phyloP scores from a whole-genome alignment of 2,797 vertebrate species.

The Coilia nasus region DNA sequence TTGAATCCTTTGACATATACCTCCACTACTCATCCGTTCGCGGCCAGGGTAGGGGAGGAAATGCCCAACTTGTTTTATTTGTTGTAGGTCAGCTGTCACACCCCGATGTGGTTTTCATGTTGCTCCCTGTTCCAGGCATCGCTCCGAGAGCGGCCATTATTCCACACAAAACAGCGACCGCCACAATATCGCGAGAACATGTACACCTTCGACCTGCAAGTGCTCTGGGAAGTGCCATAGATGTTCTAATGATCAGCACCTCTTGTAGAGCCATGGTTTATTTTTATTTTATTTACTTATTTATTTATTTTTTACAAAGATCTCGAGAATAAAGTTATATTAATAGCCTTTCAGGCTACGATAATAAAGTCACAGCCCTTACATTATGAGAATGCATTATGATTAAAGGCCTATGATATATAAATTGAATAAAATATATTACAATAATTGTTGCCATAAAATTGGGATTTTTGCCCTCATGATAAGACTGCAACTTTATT shows the following conservation, averaged over 20 bases:
- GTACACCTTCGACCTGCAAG: not conserved
- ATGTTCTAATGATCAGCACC: not conserved
- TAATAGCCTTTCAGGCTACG: no score
- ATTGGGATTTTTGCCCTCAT: no score
- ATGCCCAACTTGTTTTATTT: slow-evolving; percentile 46
- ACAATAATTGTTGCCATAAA: no score
- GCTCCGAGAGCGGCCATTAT: slow-evolving; percentile 78
- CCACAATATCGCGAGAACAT: slow-evolving; percentile 69
- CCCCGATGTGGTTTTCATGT: slow-evolving; percentile 63
- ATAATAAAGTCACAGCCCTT: no score
- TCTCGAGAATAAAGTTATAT: no score
- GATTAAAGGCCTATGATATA: no score
- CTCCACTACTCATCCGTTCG: slow-evolving; percentile 74
- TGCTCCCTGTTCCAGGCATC: slow-evolving; percentile 68
- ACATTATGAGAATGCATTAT: no score
- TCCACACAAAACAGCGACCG: slow-evolving; percentile 59
- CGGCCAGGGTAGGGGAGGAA: slow-evolving; percentile 62
- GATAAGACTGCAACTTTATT: no score
- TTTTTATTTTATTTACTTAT: no score
- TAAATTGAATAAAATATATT: no score
- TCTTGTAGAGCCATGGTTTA: not conserved
- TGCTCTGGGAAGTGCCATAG: no score
- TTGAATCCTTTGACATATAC: slow-evolving; percentile 61
- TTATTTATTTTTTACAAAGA: no score
- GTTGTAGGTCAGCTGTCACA: slow-evolving; percentile 72